A percentile compares a stretch with the other conserved stretches of the same genome.
Conservation (phyloP, 2,888 invertebrate species). For the Lamellibrachia columna region DNA sequence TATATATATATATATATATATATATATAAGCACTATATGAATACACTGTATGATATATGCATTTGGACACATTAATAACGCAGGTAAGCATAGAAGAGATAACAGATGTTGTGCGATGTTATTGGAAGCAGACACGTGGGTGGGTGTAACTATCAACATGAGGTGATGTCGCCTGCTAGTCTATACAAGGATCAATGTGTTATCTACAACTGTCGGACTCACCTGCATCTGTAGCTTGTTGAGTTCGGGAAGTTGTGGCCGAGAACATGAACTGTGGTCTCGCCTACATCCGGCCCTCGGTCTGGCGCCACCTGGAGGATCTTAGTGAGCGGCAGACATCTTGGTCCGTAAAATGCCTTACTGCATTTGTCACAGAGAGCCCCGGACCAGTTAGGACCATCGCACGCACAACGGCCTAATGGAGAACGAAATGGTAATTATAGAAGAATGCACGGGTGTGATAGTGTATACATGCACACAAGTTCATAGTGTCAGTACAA, state of each 20-base stretch:
- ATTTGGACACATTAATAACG: neutral
- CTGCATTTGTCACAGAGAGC: slow-evolving; percentile 44
- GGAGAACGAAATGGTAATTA: no score
- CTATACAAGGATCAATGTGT: neutral
- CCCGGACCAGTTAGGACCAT: slow-evolving; percentile 41
- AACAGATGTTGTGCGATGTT: neutral
- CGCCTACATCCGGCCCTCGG: slow-evolving; percentile 40
- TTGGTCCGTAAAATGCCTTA: slow-evolving; percentile 42
- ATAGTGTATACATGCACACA: neutral
- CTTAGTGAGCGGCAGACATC: slow-evolving; percentile 42
- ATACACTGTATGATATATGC: neutral
- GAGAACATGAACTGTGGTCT: slow-evolving; percentile 36
- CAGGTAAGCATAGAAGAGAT: neutral
- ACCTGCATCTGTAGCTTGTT: slow-evolving; percentile 39
- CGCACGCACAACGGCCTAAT: slow-evolving; percentile 41
- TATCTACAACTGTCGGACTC: neutral
- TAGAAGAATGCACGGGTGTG: neutral
- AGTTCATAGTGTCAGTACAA: neutral
- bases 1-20: no score
- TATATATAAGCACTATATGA: no score
- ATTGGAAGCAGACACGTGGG: neutral
- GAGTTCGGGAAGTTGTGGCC: slow-evolving; percentile 45
- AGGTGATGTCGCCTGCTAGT: no score
- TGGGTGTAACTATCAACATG: neutral
- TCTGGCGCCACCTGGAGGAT: slow-evolving; percentile 37